Conservation (phyloP, 2,888 invertebrate species). For the Nomada lathburiana region DNA sequence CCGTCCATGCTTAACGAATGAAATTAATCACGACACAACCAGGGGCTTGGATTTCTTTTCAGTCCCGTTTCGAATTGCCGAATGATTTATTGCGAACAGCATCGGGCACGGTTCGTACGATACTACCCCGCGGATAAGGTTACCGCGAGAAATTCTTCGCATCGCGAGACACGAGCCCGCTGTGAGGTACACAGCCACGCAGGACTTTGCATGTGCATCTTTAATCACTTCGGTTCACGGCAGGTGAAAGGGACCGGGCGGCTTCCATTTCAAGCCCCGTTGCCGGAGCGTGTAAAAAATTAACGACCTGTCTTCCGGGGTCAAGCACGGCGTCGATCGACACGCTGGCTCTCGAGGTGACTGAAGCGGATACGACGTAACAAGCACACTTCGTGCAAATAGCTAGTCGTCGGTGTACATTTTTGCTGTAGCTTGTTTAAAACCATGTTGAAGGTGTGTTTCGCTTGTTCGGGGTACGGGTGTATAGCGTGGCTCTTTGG, state of each 20-base stretch:
- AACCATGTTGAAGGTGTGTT: background rate
- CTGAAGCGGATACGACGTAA: slow-evolving; percentile 43
- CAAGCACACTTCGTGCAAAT: slow-evolving; percentile 36
- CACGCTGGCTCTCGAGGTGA: slow-evolving; percentile 31
- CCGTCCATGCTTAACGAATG: slow-evolving; percentile 42
- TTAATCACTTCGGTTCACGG: slow-evolving; percentile 66
- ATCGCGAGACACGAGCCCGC: slow-evolving; percentile 13
- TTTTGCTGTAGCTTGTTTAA: slow-evolving; percentile 15
- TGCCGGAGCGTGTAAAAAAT: slow-evolving; percentile 66
- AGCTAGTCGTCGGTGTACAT: slow-evolving; percentile 17
- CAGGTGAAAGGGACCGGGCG: slow-evolving; percentile 60
- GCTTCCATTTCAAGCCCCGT: slow-evolving; percentile 60
- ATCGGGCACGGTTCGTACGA: slow-evolving; percentile 37
- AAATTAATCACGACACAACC: slow-evolving; percentile 41
- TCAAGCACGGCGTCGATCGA: slow-evolving; percentile 64
- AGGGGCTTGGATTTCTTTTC: slow-evolving; percentile 51
- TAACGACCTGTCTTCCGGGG: slow-evolving; percentile 72
- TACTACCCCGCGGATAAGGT: slow-evolving; percentile 49
- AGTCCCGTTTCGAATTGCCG: slow-evolving; percentile 48
- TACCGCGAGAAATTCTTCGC: slow-evolving; percentile 50
- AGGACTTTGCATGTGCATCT: slow-evolving; percentile 66
- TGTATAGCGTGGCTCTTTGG: background rate
- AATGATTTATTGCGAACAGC: slow-evolving; percentile 51
- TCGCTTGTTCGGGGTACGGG: background rate
- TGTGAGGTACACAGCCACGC: slow-evolving; percentile 16